phyloP scores from a whole-genome alignment of 2,113 vertebrate genomes.

The Dinomys branickii region DNA sequence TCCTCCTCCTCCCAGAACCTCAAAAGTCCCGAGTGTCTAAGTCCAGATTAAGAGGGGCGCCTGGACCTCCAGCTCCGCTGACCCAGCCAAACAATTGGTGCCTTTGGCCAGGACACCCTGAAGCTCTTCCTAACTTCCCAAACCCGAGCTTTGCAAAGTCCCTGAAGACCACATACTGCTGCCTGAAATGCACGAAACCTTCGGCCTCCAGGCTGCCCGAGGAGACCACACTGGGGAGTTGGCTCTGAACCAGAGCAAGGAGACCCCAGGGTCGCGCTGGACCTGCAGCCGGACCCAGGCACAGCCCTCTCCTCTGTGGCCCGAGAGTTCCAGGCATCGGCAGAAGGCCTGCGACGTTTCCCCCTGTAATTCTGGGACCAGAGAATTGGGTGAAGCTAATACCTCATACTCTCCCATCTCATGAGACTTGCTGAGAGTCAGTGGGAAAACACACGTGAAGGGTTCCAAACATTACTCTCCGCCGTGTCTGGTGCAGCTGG shows the following conservation, averaged over 20 bases:
- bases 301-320: not conserved
- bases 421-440: not conserved
- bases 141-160: not conserved
- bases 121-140: not conserved
- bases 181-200: too few species aligned
- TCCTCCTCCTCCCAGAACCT: slow-evolving; percentile 54
- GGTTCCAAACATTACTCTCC: not conserved
- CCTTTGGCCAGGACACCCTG: not conserved
- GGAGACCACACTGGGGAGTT: rapidly evolving
- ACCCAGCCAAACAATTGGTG: not conserved
- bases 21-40: slow-evolving; percentile 7
- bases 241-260: not conserved
- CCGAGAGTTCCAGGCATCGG: not conserved
- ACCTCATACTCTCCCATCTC: not conserved
- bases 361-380: not conserved
- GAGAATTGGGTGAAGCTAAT: not conserved
- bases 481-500: rapidly evolving
- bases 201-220: not conserved
- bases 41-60: slow-evolving; percentile 73
- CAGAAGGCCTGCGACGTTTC: not conserved
- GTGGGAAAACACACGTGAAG: not conserved
- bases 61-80: not conserved
- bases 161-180: not conserved
- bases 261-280: not conserved
- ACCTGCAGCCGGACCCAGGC: not conserved